Evolutionary conservation across 2,113 vertebrate species (phyloP).

Genomic region (Ginglymostoma cirratum): DNA sequence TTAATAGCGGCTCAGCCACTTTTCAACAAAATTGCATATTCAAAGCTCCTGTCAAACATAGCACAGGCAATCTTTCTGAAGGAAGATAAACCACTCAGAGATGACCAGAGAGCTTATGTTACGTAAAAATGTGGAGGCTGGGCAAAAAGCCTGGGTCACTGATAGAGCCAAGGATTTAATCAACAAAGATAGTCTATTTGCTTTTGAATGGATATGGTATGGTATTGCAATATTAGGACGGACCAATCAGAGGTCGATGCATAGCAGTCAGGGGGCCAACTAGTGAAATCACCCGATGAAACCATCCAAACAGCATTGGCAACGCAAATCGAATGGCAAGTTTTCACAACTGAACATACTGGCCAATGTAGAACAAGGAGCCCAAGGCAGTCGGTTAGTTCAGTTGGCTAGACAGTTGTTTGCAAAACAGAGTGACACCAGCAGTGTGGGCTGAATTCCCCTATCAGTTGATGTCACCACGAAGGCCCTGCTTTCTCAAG

Average conservation of each 20-base stretch:
- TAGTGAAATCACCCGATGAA: not conserved
- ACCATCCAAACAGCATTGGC: not conserved
- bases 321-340: not conserved
- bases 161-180: not conserved
- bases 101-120: not conserved
- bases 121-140: not conserved
- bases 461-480: too few relatives aligned
- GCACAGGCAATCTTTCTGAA: not conserved
- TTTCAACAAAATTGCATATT: not conserved
- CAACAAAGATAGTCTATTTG: not conserved
- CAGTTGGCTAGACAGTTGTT: too few relatives aligned
- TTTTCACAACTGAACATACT: not conserved
- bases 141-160: not conserved
- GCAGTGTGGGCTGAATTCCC: too few relatives aligned
- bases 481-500: too few relatives aligned
- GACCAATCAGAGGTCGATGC: not conserved
- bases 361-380: not conserved
- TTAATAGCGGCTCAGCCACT: not conserved
- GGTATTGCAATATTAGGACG: not conserved
- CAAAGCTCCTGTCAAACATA: conserved; percentile 1
- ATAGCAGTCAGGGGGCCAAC: too few relatives aligned
- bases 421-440: too few relatives aligned
- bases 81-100: not conserved
- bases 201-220: not conserved
- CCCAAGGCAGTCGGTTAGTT: too few relatives aligned